These are phyloP conservation scores for Montipora capricornis DNA, from an alignment of 64 coral and sea anemone species.

Conservation along the genomic window DNA sequence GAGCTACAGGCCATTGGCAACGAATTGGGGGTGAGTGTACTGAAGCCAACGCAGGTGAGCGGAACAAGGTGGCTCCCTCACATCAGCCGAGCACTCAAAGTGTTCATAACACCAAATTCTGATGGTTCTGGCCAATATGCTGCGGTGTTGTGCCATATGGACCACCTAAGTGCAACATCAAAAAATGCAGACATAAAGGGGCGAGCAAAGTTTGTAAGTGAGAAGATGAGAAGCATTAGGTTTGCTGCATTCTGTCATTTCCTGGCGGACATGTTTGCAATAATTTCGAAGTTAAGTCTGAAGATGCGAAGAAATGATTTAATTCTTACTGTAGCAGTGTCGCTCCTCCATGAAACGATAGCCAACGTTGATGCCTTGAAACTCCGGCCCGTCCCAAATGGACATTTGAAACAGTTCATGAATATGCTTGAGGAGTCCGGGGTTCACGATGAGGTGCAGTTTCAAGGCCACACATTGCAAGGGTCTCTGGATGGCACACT, in stretches of 20 bases:
- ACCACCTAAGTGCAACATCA: neutral
- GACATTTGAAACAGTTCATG: neutral
- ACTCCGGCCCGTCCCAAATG: neutral
- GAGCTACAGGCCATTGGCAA: neutral
- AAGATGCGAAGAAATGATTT: slow-evolving; percentile 30
- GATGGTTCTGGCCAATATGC: neutral
- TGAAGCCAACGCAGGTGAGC: neutral
- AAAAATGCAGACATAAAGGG: slow-evolving; percentile 8
- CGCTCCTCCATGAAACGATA: neutral
- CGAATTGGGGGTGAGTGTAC: neutral
- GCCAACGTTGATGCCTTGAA: neutral
- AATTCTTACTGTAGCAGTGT: slow-evolving; percentile 25
- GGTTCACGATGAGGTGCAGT: neutral
- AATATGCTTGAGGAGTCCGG: neutral
- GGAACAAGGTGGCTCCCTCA: neutral
- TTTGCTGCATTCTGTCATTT: slow-evolving; percentile 32
- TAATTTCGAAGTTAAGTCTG: slow-evolving; percentile 15
- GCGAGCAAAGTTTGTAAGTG: neutral
- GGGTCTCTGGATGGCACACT: neutral
- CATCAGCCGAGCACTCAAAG: neutral
- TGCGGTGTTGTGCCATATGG: neutral
- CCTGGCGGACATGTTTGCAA: slow-evolving; percentile 18
- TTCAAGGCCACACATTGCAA: neutral
- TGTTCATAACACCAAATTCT: neutral
- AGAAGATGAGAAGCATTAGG: slow-evolving; percentile 19